Evolutionary conservation across 2,888 invertebrate genomes (phyloP).

Genomic region (Tethea ocularis): DNA sequence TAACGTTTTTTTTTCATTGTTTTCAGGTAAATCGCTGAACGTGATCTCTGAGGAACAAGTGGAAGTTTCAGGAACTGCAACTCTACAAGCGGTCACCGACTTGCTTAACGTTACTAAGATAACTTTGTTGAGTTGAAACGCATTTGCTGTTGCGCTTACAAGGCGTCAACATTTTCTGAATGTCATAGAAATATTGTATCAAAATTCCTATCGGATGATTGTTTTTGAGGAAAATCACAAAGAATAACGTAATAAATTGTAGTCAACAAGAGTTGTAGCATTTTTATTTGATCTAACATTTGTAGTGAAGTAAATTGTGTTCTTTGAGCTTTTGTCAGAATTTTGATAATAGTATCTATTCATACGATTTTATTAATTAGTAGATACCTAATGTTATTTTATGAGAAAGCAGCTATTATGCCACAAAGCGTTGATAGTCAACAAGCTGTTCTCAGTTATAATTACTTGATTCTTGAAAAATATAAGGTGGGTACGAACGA

Average conservation of each 20-base stretch:
- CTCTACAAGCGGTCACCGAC: conserved; percentile 25
- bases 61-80: conserved; percentile 54
- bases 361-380: background rate
- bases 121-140: conserved; percentile 20
- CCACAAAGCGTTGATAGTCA: background rate
- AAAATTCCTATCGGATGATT: conserved; percentile 2
- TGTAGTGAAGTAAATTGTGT: background rate
- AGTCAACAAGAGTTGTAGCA: conserved; percentile 33
- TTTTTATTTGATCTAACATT: conserved; percentile 43
- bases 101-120: conserved; percentile 34
- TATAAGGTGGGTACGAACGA: conserved; percentile 33
- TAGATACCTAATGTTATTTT: background rate
- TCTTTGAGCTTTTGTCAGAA: background rate
- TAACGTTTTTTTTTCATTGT: conserved; percentile 76
- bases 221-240: conserved; percentile 22
- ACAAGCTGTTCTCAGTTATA: conserved; percentile 24
- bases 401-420: background rate
- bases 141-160: conserved; percentile 8
- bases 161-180: background rate
- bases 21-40: conserved; percentile 81
- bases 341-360: background rate
- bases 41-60: conserved; percentile 59
- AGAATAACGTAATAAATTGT: conserved; percentile 38
- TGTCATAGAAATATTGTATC: background rate
- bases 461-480: conserved; percentile 45